Conservation (phyloP, 1,140 invertebrate genomes). For the Cydia strobilella region DNA sequence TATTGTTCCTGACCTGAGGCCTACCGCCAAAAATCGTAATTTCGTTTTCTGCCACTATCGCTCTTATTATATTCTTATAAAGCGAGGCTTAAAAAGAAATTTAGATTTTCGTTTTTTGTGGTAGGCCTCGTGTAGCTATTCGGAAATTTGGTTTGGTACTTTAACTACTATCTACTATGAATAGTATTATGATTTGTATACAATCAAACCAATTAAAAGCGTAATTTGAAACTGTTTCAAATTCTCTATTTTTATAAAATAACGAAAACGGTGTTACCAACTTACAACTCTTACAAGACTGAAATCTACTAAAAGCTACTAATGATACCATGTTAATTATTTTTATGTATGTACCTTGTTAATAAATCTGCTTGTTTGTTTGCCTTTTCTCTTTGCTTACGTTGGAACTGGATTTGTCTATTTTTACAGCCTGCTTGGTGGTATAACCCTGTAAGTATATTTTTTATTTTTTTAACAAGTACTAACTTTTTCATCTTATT, state of each 20-base stretch:
- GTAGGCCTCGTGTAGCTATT: too few relatives aligned
- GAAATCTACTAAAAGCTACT: slow-evolving; percentile 26
- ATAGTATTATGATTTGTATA: too few relatives aligned
- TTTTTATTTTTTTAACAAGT: slow-evolving; percentile 24
- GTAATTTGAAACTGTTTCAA: background rate
- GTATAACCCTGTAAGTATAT: slow-evolving; percentile 92
- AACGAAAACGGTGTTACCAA: background rate
- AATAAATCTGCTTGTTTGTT: slow-evolving; percentile 46
- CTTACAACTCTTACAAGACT: slow-evolving; percentile 26
- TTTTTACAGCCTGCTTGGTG: slow-evolving; percentile 89
- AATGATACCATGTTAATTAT: slow-evolving; percentile 30
- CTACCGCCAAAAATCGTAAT: too few relatives aligned
- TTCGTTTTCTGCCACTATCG: too few relatives aligned
- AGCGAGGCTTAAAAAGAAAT: too few relatives aligned
- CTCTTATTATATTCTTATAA: too few relatives aligned
- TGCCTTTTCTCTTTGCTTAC: slow-evolving; percentile 52
- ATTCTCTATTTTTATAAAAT: background rate
- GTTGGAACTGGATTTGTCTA: slow-evolving; percentile 48
- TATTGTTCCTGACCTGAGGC: too few relatives aligned
- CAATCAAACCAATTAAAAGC: background rate
- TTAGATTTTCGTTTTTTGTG: too few relatives aligned
- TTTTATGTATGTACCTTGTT: slow-evolving; percentile 37
- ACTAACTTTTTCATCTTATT: background rate
- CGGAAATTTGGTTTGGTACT: too few relatives aligned
- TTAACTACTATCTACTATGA: too few relatives aligned